phyloP scores from a whole-genome alignment of 1,140 invertebrate genomes.

The Nomia melanderi region DNA sequence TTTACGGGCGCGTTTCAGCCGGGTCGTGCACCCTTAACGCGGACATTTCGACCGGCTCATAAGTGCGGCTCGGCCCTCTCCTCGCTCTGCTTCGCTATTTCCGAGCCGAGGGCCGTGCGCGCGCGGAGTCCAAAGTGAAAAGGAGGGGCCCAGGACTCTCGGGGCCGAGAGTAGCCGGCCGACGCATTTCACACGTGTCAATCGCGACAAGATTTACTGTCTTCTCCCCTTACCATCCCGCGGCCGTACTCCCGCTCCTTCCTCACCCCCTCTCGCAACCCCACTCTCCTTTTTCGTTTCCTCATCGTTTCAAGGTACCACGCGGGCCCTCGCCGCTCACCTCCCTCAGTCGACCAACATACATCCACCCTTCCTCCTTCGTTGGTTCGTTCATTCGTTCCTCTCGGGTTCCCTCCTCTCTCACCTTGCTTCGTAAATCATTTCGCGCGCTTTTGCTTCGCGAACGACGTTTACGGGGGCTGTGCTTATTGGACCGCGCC shows the following conservation, averaged over 20 bases:
- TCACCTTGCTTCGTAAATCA: slow-evolving; percentile 65
- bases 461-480: slow-evolving; percentile 58
- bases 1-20: slow-evolving; percentile 55
- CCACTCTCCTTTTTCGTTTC: too few species aligned
- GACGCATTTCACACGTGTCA: slow-evolving; percentile 73
- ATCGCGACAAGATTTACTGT: slow-evolving; percentile 69
- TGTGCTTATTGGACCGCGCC: slow-evolving; percentile 54
- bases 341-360: too few species aligned
- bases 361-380: slow-evolving; percentile 11
- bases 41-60: slow-evolving; percentile 48
- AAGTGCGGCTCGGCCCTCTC: slow-evolving; percentile 20
- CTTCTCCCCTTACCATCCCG: slow-evolving; percentile 10
- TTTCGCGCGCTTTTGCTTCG: slow-evolving; percentile 41
- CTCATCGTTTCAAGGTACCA: too few species aligned
- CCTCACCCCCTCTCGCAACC: too few species aligned
- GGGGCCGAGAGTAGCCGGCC: slow-evolving; percentile 48
- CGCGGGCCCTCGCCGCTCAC: too few species aligned
- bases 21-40: slow-evolving; percentile 33
- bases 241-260: background rate
- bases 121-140: slow-evolving; percentile 38
- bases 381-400: too few species aligned
- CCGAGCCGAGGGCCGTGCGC: slow-evolving; percentile 5
- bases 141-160: background rate
- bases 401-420: slow-evolving; percentile 3
- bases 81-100: slow-evolving; percentile 2